phyloP scores from a whole-genome alignment of 2,888 invertebrate species.

The Bembecia ichneumoniformis region DNA sequence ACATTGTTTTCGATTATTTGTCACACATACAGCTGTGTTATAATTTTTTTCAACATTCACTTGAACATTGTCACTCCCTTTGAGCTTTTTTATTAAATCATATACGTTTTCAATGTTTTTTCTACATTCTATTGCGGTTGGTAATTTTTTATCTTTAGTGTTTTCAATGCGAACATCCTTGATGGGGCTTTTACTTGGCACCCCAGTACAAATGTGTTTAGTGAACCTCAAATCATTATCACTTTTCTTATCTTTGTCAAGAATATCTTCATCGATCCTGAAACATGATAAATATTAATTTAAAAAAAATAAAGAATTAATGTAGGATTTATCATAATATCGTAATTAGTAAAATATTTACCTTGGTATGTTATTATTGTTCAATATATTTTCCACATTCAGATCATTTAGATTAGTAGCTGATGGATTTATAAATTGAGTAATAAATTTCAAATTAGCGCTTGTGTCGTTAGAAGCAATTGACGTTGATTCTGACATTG shows the following conservation, averaged over 20 bases:
- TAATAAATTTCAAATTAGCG: constrained; percentile 22
- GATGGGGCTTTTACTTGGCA: too few species aligned
- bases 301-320: too few species aligned
- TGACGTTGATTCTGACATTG: constrained; percentile 22
- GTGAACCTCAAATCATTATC: too few species aligned
- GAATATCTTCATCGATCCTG: too few species aligned
- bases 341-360: neutral
- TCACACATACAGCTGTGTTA: constrained; percentile 3
- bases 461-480: constrained; percentile 29
- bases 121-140: constrained; percentile 34
- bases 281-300: too few species aligned
- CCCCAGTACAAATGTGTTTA: too few species aligned
- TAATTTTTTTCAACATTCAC: constrained; percentile 5
- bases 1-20: constrained; percentile 16
- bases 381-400: neutral
- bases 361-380: neutral
- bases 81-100: constrained; percentile 41
- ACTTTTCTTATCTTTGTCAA: too few species aligned
- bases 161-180: too few species aligned
- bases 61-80: constrained; percentile 20
- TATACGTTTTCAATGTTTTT: constrained; percentile 59
- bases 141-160: constrained; percentile 8
- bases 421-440: constrained; percentile 21
- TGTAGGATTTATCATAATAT: too few species aligned
- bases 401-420: constrained; percentile 16